Base-by-base conservation (phyloP, 2,888 invertebrate genomes). In the Ormyrus nitidulus region DNA sequence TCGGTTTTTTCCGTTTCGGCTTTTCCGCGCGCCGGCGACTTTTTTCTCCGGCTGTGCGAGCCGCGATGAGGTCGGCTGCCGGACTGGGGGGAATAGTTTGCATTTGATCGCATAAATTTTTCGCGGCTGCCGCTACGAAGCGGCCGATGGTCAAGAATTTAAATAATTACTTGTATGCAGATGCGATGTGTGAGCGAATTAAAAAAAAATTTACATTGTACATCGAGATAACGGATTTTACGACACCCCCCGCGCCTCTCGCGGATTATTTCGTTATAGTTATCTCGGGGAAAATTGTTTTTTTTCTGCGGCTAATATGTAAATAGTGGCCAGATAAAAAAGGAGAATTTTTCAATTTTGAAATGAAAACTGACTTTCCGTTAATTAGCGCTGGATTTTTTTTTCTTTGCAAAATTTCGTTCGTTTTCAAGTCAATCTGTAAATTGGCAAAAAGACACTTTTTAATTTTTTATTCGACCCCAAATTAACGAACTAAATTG, bases 91-190 rank as follows among this genome's bases (percentile, higher is more conserved):
- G 48, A 70, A 65, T 56, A 65, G 65, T 74, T 65, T 64, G 73
- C 65, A 74, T 74, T 56, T 65, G 73, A 64, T 74, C 56, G 73
- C 73, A 74, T 74, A 74, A 74, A 74, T 74, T 66, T 34, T 34
- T 74, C 11, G 10, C 19, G 19, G 44, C 34, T 3, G 8, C 2
- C n/a, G n/a, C 10, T 64, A 5, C 34, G 19, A 4, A 19, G 5
- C 19, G 59, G 9, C 10, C 10, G 53, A 9, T 53, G 9, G 53
- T 56, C 3, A 11, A 69, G 71, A 53, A 73, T 61, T 73, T 64
- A 64, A 64, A 64, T 64, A 73, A 73, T 64, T 64, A 64, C 46
- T 54, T 64, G 53, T 64, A 73, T 54, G 54, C 46, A 34, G 62
- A 64, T 64, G n/a, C 13, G 13, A 34, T 13, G n/a, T n/a, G 54